A percentile compares a stretch with the other conserved stretches of the same genome.
Evolutionary conservation across 2,888 invertebrate species (phyloP).

Genomic region (Luffia ferchaultella): DNA sequence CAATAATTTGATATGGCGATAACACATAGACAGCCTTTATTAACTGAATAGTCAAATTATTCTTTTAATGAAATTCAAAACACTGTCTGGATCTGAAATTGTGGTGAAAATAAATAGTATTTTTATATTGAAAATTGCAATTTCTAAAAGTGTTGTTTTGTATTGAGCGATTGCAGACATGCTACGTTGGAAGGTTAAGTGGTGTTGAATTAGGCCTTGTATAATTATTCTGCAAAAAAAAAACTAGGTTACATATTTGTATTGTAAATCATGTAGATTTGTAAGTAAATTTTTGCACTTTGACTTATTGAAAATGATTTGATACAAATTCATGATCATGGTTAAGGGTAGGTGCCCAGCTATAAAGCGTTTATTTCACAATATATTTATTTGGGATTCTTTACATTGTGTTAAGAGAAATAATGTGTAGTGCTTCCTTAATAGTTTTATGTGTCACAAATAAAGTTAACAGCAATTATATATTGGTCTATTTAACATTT

Average conservation of each 20-base stretch:
- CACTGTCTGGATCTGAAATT: background rate
- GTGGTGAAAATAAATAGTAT: conserved; percentile 26
- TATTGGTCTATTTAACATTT: too few species aligned
- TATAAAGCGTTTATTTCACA: background rate
- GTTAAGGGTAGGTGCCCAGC: background rate
- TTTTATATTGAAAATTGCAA: conserved; percentile 62
- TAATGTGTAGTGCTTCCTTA: background rate
- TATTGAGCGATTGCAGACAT: background rate
- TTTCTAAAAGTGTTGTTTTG: conserved; percentile 19
- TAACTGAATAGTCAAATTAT: background rate
- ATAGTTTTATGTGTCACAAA: background rate
- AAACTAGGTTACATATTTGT: background rate
- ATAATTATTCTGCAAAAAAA: background rate
- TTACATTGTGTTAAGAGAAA: background rate
- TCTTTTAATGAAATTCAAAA: background rate
- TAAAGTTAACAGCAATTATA: background rate
- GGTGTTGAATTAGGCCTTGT: background rate
- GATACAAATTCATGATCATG: background rate
- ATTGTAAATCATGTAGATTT: background rate
- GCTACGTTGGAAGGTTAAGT: background rate
- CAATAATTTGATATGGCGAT: background rate
- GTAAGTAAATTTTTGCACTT: conserved; percentile 6
- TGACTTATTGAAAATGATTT: conserved; percentile 3
- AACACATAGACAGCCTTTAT: background rate
- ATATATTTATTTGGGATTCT: background rate